Conservation (phyloP, 2,113 vertebrate genomes). For the Excalfactoria chinensis region DNA sequence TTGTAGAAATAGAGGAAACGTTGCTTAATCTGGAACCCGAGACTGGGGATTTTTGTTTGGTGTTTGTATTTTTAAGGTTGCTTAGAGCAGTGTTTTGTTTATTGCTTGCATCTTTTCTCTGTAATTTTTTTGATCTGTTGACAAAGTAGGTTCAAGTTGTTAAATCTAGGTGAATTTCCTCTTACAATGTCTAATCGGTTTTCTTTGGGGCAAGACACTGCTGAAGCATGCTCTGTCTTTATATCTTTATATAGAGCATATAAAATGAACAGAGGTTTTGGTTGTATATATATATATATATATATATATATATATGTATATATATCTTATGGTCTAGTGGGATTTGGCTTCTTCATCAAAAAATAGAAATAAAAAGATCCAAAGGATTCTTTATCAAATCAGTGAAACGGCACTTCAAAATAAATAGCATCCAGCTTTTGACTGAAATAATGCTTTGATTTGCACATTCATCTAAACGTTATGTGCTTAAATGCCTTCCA, state of each 20-base stretch:
- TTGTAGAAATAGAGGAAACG: neutral
- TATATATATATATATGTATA: too few relatives aligned
- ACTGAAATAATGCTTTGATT: neutral
- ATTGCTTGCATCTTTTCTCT: neutral
- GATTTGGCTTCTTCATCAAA: neutral
- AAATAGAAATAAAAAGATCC: neutral
- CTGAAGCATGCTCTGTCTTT: neutral
- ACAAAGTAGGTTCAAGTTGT: neutral
- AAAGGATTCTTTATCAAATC: neutral
- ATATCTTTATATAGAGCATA: rapidly evolving
- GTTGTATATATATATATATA: too few relatives aligned
- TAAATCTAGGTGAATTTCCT: neutral
- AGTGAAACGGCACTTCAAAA: neutral
- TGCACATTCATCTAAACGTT: rapidly evolving
- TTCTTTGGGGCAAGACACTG: neutral
- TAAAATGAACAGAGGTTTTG: neutral
- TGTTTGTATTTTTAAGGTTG: neutral
- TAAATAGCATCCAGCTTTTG: neutral
- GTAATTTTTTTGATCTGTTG: neutral
- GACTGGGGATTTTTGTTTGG: neutral
- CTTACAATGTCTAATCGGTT: neutral
- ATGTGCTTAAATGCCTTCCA: neutral
- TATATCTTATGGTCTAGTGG: too few relatives aligned
- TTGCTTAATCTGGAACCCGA: neutral
- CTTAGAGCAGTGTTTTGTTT: neutral